Evolutionary conservation across 2,113 vertebrate genomes (phyloP), one percentile per base, ranked within the genome.

Genomic region (Athene noctua): DNA sequence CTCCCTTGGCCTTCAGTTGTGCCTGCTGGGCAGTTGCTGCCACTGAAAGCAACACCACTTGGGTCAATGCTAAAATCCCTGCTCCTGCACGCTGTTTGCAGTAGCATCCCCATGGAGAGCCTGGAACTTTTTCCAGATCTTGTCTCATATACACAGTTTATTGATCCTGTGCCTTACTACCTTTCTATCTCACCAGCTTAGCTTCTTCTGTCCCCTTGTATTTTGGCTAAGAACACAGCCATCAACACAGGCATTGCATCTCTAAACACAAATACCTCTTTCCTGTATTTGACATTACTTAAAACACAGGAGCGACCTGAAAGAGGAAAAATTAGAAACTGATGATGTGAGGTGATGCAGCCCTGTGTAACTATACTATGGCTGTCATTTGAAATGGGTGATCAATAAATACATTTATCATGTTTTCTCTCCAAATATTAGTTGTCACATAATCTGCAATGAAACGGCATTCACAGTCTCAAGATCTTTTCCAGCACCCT

Each of bases 401-500:
- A 85, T 88, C 89, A 46, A 17, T 88, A 84, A 92, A 87, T 83
- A 38, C 44, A 59, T 96, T 96, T 87, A 66, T 80, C 77, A 61
- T 47, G 57, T 51, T 88, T 96, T 96, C 93, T 90, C 52, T 73
- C 80, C 57, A 90, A 95, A 52, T 93, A 71, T 66, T 71, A 77
- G 68, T 7, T 23, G 90, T 86, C 84, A 86, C 74, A 58, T 86
- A 91, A 93, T 93, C 79, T 93, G 78, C 94, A 92, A 59, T 92
- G 81, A 88, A 95, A 92, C 57, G 34, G 80, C 94, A 95, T 89
- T 94, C 57, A 93, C 85, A 97, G 72, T 49, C 88, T 91, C 46
- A 32, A 55, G 62, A 88, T 78, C 67, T 89, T 96, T 92, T 62
- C 68, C 57, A 88, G 57, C 62, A 68, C 77, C 81, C 77, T 93